Evolutionary conservation across 2,113 vertebrate species (phyloP), one percentile per base, ranked within the genome.

Genomic region (Pedionomus torquatus): DNA sequence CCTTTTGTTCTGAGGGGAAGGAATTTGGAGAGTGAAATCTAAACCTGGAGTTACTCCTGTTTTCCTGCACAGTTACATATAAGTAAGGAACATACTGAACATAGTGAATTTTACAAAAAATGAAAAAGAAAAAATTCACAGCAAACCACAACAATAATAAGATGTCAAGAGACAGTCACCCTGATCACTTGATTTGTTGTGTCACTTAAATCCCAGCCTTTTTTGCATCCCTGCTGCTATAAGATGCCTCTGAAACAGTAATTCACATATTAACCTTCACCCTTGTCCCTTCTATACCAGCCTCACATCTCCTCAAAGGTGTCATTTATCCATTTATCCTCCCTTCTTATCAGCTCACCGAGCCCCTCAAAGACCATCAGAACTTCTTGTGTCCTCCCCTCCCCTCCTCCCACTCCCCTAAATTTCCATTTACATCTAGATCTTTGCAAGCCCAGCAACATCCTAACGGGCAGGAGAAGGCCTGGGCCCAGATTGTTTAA

Each of bases 401-500:
- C 4, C 4, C 17, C 21, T 14, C 51, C 5, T 23, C 17, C 26
- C 21, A 23, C 20, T 5, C 10, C 7, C 8, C 5, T 13, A 44
- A 14, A 78, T 78, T 94, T 77, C 77, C 43, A 57, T 89, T 96
- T 87, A 12, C 54, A 31, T 77, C 71, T 37, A 31, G 24, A 83
- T 93, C 80, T 97, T 75, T 93, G 70, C 48, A 95, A 93, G 61
- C 37, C 94, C 72, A 87, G 83, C 63, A 90, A 90, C 44, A 93
- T 78, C 24, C 88, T 96, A 94, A 95, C 11, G 76, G 91, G 69
- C 90, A 95, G 88, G 66, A 87, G 60, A 49, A 88, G 90, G 72
- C 71, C 90, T 90, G 72, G 88, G 75, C 87, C 60, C 83, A 93
- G 83, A 70, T 78, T 96, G 80, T 91, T 95, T 85, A 98, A 95